phyloP scores from a whole-genome alignment of 1,140 invertebrate species.

The Eciton burchellii region DNA sequence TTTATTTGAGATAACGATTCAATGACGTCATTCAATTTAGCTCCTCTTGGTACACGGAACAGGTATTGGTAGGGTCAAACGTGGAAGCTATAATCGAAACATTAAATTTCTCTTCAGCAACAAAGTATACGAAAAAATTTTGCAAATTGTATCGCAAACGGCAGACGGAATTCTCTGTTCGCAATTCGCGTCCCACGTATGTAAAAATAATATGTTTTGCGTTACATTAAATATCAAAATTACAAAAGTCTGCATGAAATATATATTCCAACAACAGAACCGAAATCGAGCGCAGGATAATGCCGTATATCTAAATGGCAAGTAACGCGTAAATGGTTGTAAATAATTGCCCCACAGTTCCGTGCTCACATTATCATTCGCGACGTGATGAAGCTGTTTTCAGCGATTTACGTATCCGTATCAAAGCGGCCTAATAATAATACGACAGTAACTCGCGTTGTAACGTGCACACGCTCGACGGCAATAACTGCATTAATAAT shows the following conservation, averaged over 20 bases:
- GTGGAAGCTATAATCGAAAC: too few relatives aligned
- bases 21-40: neutral
- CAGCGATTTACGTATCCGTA: conserved; percentile 39
- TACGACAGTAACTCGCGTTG: conserved; percentile 68
- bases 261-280: too few relatives aligned
- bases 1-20: conserved; percentile 4
- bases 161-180: neutral
- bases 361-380: conserved; percentile 11
- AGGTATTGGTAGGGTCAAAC: too few relatives aligned
- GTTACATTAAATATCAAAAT: too few relatives aligned
- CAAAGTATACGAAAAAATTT: conserved; percentile 11
- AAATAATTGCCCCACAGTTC: conserved; percentile 6
- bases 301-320: conserved; percentile 2
- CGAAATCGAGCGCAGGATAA: too few relatives aligned
- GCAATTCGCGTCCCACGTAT: too few relatives aligned
- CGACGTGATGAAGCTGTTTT: conserved; percentile 23
- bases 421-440: conserved; percentile 69
- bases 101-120: too few relatives aligned
- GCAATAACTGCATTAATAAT: conserved; percentile 72
- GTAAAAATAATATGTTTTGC: too few relatives aligned
- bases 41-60: too few relatives aligned
- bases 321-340: conserved; percentile 11
- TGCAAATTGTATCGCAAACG: conserved; percentile 14
- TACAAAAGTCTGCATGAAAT: too few relatives aligned
- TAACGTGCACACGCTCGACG: conserved; percentile 34